Evolutionary conservation across 2,888 invertebrate genomes (phyloP).

Genomic region (Atethmia centrago): DNA sequence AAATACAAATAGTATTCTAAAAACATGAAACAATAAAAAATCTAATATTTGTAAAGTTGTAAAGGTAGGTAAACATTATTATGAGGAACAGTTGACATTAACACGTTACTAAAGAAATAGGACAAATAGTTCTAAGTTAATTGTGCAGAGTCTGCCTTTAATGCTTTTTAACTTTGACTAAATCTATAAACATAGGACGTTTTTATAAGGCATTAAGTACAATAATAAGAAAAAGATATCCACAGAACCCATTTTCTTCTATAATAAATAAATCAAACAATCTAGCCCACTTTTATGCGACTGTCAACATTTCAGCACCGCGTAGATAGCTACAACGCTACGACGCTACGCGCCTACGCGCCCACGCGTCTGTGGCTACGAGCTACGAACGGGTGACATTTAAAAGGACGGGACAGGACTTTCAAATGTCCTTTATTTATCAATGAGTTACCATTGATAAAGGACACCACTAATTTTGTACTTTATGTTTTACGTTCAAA

Average conservation of each 20-base stretch:
- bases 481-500: slow-evolving; percentile 38
- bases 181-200: neutral
- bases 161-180: neutral
- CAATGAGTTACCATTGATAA: slow-evolving; percentile 56
- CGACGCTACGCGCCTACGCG: slow-evolving; percentile 61
- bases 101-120: neutral
- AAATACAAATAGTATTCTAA: neutral
- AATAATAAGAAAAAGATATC: neutral
- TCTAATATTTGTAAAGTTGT: neutral
- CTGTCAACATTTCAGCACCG: slow-evolving; percentile 46
- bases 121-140: neutral
- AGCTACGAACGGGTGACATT: slow-evolving; percentile 65
- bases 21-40: neutral
- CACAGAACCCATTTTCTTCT: slow-evolving; percentile 22
- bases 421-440: slow-evolving; percentile 64
- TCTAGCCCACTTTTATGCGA: slow-evolving; percentile 44
- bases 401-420: slow-evolving; percentile 61
- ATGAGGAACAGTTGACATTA: neutral
- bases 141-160: neutral
- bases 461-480: slow-evolving; percentile 53
- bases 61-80: neutral
- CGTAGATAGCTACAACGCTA: slow-evolving; percentile 58
- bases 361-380: slow-evolving; percentile 67
- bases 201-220: neutral
- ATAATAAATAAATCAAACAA: slow-evolving; percentile 55